Evolutionary conservation across 2,797 vertebrate genomes (phyloP).

Genomic region (Phalanger gymnotis): DNA sequence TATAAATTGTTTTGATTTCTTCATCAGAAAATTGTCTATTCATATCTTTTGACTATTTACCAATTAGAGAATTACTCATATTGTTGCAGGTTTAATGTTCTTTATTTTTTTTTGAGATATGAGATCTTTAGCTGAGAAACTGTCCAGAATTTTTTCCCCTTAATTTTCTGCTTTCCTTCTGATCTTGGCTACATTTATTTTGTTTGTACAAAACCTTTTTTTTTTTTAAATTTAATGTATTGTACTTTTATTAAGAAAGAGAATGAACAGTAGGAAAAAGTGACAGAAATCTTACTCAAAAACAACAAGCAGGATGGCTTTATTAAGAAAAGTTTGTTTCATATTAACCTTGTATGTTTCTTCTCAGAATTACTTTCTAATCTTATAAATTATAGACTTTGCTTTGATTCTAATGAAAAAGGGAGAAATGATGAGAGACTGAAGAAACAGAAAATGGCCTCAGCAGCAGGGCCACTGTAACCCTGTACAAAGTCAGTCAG

Average conservation of each 20-base stretch:
- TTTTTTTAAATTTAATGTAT: background rate
- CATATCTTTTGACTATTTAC: no score
- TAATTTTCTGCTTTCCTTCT: no score
- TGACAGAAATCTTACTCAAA: background rate
- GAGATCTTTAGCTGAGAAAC: no score
- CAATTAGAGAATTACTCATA: no score
- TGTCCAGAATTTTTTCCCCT: no score
- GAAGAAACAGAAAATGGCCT: background rate
- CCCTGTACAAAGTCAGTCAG: background rate
- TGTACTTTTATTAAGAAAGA: background rate
- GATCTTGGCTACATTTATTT: no score
- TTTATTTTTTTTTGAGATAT: no score
- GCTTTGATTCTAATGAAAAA: background rate
- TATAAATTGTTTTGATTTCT: no score
- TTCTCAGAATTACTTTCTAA: background rate
- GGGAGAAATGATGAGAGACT: background rate
- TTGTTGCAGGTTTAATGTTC: no score
- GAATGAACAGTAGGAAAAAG: background rate
- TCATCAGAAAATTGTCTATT: no score
- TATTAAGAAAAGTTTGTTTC: background rate
- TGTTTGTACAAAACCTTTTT: no score
- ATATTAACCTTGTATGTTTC: background rate
- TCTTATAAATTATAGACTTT: background rate
- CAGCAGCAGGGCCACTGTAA: background rate
- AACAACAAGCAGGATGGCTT: background rate